Conservation (phyloP, 1,140 invertebrate species). For the Subanguina moxae region DNA sequence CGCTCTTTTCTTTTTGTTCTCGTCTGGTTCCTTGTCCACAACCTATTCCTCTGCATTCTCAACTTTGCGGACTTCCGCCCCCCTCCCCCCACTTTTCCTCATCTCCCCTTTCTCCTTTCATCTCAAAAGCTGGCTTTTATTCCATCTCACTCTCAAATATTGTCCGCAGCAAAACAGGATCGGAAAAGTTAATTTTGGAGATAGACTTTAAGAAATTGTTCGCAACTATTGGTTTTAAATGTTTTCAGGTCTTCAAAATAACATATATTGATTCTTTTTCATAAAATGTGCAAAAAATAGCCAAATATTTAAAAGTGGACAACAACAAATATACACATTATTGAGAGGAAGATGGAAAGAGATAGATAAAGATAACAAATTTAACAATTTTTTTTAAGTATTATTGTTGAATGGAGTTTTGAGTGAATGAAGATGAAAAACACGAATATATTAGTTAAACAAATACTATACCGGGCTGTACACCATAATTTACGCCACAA, state of each 20-base stretch:
- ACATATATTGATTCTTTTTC: background rate
- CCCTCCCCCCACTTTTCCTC: too few relatives aligned
- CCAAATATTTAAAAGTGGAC: background rate
- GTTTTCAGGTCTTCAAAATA: background rate
- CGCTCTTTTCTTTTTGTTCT: too few relatives aligned
- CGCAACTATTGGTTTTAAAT: slow-evolving; percentile 1
- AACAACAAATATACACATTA: background rate
- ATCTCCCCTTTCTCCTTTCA: too few relatives aligned
- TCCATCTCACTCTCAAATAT: too few relatives aligned
- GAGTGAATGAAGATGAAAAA: background rate
- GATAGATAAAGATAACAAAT: background rate
- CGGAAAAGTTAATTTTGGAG: too few relatives aligned
- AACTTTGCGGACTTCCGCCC: too few relatives aligned
- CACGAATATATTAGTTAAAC: background rate
- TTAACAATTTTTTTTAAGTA: background rate
- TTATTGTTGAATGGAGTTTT: background rate
- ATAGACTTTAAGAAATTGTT: background rate
- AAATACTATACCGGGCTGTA: too few relatives aligned
- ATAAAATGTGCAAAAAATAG: background rate
- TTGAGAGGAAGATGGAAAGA: background rate
- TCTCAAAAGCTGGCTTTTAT: too few relatives aligned
- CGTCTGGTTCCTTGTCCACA: too few relatives aligned
- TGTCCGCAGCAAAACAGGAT: too few relatives aligned
- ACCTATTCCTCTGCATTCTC: too few relatives aligned
- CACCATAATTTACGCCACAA: too few relatives aligned